Evolutionary conservation across 2,113 vertebrate species (phyloP).

Genomic region (Marmota flaviventris): DNA sequence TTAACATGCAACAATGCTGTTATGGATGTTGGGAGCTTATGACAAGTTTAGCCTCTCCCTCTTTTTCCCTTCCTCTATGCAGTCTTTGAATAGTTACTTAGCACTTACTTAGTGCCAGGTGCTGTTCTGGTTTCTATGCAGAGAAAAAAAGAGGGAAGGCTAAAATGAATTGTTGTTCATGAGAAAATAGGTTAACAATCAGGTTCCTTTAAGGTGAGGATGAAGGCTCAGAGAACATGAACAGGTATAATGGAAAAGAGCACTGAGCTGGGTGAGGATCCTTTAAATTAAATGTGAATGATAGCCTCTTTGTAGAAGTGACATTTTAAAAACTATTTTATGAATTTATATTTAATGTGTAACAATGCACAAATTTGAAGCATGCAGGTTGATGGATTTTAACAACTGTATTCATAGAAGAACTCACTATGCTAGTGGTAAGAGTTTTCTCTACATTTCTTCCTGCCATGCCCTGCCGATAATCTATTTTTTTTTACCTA

Average conservation of each 20-base stretch:
- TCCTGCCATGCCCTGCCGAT: not conserved
- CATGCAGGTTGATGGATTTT: not conserved
- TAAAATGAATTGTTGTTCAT: fast-evolving
- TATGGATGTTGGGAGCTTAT: fast-evolving
- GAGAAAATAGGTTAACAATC: too few species aligned
- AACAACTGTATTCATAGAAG: not conserved
- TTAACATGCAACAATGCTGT: too few species aligned
- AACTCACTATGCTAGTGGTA: not conserved
- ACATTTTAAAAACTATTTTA: too few species aligned
- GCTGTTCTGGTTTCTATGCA: not conserved
- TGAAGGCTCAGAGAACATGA: fast-evolving
- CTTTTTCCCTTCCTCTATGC: too few species aligned
- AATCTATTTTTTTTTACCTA: not conserved
- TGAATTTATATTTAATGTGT: too few species aligned
- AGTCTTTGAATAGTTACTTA: too few species aligned
- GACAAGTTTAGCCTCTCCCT: not conserved
- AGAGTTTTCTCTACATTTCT: not conserved
- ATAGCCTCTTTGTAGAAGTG: too few species aligned
- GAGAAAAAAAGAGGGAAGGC: not conserved
- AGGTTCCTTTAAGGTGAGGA: too few species aligned
- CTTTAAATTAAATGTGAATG: too few species aligned
- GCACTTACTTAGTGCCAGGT: not conserved
- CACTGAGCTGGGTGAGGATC: too few species aligned
- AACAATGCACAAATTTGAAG: not conserved
- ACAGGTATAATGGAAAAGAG: too few species aligned